Evolutionary conservation across 2,888 invertebrate genomes (phyloP).

Genomic region (Dorcus parallelipipedus): DNA sequence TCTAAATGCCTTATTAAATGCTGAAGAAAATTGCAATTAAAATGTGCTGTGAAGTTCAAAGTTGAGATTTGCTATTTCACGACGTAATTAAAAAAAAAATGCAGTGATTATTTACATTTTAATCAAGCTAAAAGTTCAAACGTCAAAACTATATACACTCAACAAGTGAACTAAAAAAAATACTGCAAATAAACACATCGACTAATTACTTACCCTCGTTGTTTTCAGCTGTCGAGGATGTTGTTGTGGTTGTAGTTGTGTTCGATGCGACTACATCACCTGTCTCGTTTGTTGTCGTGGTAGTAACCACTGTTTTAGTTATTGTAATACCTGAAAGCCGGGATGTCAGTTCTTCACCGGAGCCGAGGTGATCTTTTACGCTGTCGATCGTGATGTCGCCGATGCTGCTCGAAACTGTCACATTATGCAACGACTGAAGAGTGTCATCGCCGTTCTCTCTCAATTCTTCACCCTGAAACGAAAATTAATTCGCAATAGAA

Average conservation of each 20-base stretch:
- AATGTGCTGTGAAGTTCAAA: too few species aligned
- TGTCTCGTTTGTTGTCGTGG: slow-evolving; percentile 50
- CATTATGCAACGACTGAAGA: slow-evolving; percentile 37
- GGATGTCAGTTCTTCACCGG: slow-evolving; percentile 44
- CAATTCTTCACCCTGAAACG: slow-evolving; percentile 39
- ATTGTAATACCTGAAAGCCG: slow-evolving; percentile 49
- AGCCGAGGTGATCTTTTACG: slow-evolving; percentile 77
- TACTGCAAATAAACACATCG: slow-evolving; percentile 12
- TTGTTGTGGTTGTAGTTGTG: slow-evolving; percentile 42
- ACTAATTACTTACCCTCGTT: slow-evolving; percentile 59
- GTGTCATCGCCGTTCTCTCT: slow-evolving; percentile 54
- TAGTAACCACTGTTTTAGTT: slow-evolving; percentile 61
- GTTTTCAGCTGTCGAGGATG: slow-evolving; percentile 40
- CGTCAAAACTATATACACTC: too few species aligned
- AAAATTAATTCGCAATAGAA: slow-evolving; percentile 4
- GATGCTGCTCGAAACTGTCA: slow-evolving; percentile 59
- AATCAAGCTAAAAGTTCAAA: too few species aligned
- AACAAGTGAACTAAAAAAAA: too few species aligned
- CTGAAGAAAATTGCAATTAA: too few species aligned
- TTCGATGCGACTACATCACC: slow-evolving; percentile 47
- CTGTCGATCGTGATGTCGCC: slow-evolving; percentile 95
- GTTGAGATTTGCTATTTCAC: too few species aligned
- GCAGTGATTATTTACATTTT: too few species aligned
- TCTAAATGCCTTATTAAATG: too few species aligned
- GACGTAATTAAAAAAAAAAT: too few species aligned